phyloP scores from a whole-genome alignment of 2,113 vertebrate species.

The Hystrix cristata region DNA sequence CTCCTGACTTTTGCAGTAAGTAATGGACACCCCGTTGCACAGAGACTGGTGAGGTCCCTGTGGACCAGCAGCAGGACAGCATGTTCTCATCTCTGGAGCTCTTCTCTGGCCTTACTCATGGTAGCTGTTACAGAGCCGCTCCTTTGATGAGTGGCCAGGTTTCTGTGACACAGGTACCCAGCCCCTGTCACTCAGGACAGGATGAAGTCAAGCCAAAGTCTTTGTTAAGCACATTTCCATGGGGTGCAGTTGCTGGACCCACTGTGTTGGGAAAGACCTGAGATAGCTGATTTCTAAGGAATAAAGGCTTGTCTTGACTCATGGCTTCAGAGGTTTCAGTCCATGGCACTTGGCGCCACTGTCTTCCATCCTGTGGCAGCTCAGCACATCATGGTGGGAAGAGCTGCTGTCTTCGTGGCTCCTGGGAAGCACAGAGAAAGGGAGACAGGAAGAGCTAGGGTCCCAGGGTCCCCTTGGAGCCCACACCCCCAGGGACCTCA shows the following conservation, averaged over 20 bases:
- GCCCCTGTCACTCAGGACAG: neutral
- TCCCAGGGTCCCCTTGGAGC: neutral
- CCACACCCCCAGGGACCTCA: neutral
- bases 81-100: neutral
- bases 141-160: neutral
- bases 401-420: neutral
- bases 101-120: neutral
- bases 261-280: neutral
- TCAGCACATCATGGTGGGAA: neutral
- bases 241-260: neutral
- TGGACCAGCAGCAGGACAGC: neutral
- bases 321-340: neutral
- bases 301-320: neutral
- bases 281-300: neutral
- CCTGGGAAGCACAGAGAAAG: neutral
- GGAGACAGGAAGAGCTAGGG: neutral
- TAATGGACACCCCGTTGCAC: slow-evolving; percentile 25
- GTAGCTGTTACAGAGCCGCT: neutral
- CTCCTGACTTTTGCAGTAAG: slow-evolving; percentile 97
- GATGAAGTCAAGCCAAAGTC: neutral
- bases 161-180: neutral
- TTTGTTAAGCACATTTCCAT: neutral
- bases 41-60: neutral
- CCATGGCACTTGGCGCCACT: neutral
- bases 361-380: neutral